Base-by-base conservation (phyloP, 2,888 invertebrate species). In the Trileptium ribeirensis region DNA sequence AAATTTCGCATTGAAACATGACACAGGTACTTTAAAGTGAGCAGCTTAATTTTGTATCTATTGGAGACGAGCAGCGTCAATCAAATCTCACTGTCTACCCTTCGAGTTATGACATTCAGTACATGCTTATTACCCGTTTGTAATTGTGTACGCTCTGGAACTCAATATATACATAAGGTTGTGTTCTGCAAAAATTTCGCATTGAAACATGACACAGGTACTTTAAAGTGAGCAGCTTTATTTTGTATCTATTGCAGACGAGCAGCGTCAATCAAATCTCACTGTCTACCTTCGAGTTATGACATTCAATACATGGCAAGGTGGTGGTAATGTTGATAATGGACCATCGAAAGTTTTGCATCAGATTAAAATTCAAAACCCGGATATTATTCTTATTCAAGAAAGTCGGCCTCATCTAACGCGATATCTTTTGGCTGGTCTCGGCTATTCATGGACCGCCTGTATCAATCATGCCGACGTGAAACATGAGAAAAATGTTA, bases 261-360 rank as follows among this genome's bases (percentile, higher is more conserved):
- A n/a, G n/a, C n/a, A n/a, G n/a, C n/a, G n/a, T n/a, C n/a, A n/a
- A n/a, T n/a, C n/a, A n/a, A 29, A 70, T 70, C 33, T 29, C 70
- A 33, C 70, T 70, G 36, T 29, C n/a, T 70, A 70, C n/a, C 33
- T 70, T 8, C 77, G 77, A 15, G 37, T 77, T 3, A 78, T 78
- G 79, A 67, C 79, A 15, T 64, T 78, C 67, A 78, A 78, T 36
- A 78, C 79, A 29, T 78, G 64, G 67, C 15, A 67, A 8, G 79
- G 67, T 34, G 79, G 79, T 2, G 29, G 33, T 29, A n/a, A 67
- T 40, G 79, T 78, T 15, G 64, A 24, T 29, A 31, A 78, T 64
- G 79, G 79, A n/a, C 29, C 29, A 15, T n/a, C 8, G n/a, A 78
- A 78, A 67, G 64, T 78, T 33, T 8, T 36, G 33, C 40, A 78